Conservation (phyloP, 2,888 invertebrate genomes). For the Drosophila hawaiiensis region DNA sequence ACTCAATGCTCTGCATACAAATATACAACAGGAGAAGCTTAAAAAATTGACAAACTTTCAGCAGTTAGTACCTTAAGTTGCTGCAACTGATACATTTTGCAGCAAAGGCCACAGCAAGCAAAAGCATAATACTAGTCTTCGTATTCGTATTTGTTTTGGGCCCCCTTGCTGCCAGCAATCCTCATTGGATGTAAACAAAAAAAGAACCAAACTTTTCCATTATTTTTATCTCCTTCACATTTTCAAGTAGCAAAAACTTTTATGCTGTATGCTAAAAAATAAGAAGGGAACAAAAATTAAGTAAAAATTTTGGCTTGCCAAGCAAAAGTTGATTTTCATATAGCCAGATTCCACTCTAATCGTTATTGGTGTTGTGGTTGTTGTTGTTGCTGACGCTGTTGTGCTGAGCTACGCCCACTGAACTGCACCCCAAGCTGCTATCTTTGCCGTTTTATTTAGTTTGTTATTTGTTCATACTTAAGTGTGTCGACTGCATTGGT, state of each 20-base stretch:
- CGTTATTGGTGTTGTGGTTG: slow-evolving; percentile 63
- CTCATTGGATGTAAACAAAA: slow-evolving; percentile 50
- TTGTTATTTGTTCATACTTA: slow-evolving; percentile 81
- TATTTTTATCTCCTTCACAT: slow-evolving; percentile 81
- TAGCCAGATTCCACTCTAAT: slow-evolving; percentile 45
- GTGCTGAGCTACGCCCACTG: slow-evolving; percentile 44
- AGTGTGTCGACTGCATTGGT: slow-evolving; percentile 79
- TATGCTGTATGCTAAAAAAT: slow-evolving; percentile 69
- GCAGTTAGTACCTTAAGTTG: slow-evolving; percentile 71
- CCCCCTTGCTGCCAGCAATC: slow-evolving; percentile 4
- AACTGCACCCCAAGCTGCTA: slow-evolving; percentile 60
- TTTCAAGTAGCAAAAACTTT: slow-evolving; percentile 76
- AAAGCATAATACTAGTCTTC: slow-evolving; percentile 45
- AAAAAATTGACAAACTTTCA: slow-evolving; percentile 65
- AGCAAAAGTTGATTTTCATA: slow-evolving; percentile 79
- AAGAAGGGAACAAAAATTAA: slow-evolving; percentile 75
- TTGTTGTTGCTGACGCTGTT: not conserved
- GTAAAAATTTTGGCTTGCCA: slow-evolving; percentile 73
- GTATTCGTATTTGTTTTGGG: slow-evolving; percentile 39
- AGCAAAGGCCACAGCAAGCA: not conserved
- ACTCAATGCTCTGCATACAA: not conserved
- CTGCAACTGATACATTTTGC: slow-evolving; percentile 56
- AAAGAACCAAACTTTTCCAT: slow-evolving; percentile 73
- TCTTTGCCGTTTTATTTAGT: slow-evolving; percentile 78
- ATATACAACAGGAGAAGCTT: slow-evolving; percentile 42